A percentile compares a stretch with the other conserved stretches of the same genome.
Conservation (phyloP, 2,113 vertebrate species). For the Cyphomyrus discorhynchus region DNA sequence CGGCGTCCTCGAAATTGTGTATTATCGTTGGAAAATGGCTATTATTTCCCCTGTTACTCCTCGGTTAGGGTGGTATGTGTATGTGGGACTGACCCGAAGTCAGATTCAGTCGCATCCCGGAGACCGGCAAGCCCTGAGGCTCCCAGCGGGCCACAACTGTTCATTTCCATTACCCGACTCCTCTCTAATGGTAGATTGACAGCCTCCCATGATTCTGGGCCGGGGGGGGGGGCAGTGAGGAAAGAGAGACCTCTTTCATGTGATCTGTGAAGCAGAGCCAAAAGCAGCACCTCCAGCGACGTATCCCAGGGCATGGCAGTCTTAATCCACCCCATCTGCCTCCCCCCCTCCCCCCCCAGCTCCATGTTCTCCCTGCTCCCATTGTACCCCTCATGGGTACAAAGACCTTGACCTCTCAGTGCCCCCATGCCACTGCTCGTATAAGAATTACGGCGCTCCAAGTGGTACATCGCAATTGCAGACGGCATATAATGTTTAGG, state of each 20-base stretch:
- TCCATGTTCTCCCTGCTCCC: not conserved
- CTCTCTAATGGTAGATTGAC: slow-evolving; percentile 20
- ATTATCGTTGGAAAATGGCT: slow-evolving; percentile 99
- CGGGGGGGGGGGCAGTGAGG: not conserved
- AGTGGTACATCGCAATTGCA: slow-evolving; percentile 27
- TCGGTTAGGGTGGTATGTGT: slow-evolving; percentile 70
- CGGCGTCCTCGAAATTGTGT: slow-evolving; percentile 91
- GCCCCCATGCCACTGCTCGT: slow-evolving; percentile 12
- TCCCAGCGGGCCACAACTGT: slow-evolving; percentile 44
- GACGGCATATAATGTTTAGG: not conserved
- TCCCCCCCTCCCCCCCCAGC: not conserved
- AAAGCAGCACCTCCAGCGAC: not conserved
- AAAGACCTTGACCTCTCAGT: slow-evolving; percentile 9
- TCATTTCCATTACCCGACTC: slow-evolving; percentile 41
- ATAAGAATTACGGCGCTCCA: slow-evolving; percentile 23
- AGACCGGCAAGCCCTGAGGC: slow-evolving; percentile 38
- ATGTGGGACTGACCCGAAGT: slow-evolving; percentile 22
- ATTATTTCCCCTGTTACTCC: slow-evolving; percentile 98
- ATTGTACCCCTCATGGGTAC: slow-evolving; percentile 17
- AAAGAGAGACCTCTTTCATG: slow-evolving; percentile 30
- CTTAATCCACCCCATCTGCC: not conserved
- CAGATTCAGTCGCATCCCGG: slow-evolving; percentile 19
- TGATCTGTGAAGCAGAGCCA: slow-evolving; percentile 25
- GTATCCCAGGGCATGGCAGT: not conserved
- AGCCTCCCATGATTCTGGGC: slow-evolving; percentile 26